phyloP scores from a whole-genome alignment of 2,113 vertebrate genomes.

The Stegostoma tigrinum region DNA sequence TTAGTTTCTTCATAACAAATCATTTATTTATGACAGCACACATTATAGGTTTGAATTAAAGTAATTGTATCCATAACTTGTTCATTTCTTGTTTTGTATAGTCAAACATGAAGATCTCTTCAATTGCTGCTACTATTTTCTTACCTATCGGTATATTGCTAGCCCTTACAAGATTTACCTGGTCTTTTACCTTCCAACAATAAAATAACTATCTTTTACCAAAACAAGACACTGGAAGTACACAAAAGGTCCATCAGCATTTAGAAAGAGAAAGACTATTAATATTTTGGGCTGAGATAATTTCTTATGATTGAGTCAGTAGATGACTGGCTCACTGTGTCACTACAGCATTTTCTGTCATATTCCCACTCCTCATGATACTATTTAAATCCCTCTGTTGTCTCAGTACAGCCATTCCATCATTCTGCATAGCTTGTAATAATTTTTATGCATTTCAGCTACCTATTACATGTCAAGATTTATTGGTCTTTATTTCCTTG shows the following conservation, averaged over 20 bases:
- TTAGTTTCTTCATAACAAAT: background rate
- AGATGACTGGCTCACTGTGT: no score
- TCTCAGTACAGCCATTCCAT: background rate
- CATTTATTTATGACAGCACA: background rate
- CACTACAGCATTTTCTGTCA: background rate
- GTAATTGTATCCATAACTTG: background rate
- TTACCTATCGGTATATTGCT: background rate
- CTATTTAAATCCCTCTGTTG: background rate
- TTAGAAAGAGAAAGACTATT: background rate
- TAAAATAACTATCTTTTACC: background rate
- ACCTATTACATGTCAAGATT: background rate
- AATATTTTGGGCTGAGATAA: background rate
- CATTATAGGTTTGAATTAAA: background rate
- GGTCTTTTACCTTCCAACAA: background rate
- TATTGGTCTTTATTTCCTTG: background rate
- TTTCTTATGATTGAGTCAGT: background rate
- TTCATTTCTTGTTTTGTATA: background rate
- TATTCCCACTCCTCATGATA: background rate
- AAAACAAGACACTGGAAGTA: background rate
- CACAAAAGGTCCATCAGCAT: background rate
- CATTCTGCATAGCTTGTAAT: background rate
- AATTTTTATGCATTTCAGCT: background rate
- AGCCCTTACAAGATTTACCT: background rate
- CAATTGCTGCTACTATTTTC: background rate
- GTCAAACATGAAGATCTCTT: background rate